phyloP scores from a whole-genome alignment of 2,888 invertebrate genomes.

The Zhuqinia jingwanae region DNA sequence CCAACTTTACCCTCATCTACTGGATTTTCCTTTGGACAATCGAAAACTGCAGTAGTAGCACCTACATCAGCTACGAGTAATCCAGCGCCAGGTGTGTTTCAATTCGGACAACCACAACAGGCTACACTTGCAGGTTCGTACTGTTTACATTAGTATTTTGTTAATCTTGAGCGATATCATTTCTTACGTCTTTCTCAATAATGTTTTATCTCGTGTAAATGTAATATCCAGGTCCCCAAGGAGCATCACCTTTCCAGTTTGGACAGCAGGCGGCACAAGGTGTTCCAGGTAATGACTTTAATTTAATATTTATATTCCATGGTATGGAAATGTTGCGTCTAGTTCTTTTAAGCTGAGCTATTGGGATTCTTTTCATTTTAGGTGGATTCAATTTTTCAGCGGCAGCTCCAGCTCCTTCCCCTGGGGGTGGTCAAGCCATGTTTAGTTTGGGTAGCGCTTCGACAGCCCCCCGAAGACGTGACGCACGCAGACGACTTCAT shows the following conservation, averaged over 20 bases:
- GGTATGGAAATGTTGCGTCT: no score
- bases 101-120: slow-evolving; percentile 63
- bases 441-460: slow-evolving; percentile 61
- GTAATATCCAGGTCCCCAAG: background rate
- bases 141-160: background rate
- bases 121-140: slow-evolving; percentile 28
- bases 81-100: slow-evolving; percentile 62
- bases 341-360: no score
- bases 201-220: background rate
- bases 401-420: slow-evolving; percentile 1
- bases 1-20: background rate
- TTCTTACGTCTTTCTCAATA: background rate
- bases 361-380: background rate
- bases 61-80: slow-evolving; percentile 16
- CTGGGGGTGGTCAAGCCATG: slow-evolving; percentile 61
- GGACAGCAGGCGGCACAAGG: slow-evolving; percentile 48
- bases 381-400: slow-evolving; percentile 65
- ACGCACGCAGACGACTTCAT: slow-evolving; percentile 55
- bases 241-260: slow-evolving; percentile 45
- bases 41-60: background rate
- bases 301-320: no score
- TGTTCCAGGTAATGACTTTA: slow-evolving; percentile 59
- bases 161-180: background rate
- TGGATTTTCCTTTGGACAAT: slow-evolving; percentile 56
- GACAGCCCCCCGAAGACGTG: slow-evolving; percentile 53